Evolutionary conservation across 2,113 vertebrate species (phyloP), one percentile per base, ranked within the genome.

Genomic region (Neomonachus schauinslandi): DNA sequence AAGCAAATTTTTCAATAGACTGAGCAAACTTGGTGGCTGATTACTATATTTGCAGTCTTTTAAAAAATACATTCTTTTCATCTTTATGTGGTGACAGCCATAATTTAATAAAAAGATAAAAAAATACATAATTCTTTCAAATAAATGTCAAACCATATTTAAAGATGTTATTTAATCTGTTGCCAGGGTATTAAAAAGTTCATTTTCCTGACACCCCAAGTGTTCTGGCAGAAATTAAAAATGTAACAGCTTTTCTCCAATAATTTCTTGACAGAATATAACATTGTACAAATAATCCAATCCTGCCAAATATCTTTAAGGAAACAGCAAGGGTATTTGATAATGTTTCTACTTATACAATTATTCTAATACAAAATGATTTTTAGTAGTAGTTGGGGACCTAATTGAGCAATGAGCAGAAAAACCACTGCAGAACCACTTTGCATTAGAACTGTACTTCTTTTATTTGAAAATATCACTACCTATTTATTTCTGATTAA

Each of bases 111-210:
- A 98, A 97, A 98, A 96, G 96, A 98, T 97, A 98, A 98, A 98
- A 98, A 98, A 98, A 97, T 80, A 95, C 13, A 96, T 94, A 98
- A 94, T 67, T 94, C 92, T 95, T 97, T 18, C 96, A 98, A 99
- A 98, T 98, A 98, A 98, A 98, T 98, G 98, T 97, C 97, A 98
- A 90, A 72, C 87, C 90, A 97, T 98, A 98, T 98, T 98, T 98
- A 98, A 98, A 98, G 95, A 98, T 98, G 98, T 98, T 98, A 97
- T 93, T 98, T 98, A 98, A 98, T 98, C 96, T 98, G 95, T 97
- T 98, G 98, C 98, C 80, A 97, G 97, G 95, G 97, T 98, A 98
- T 97, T 97, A 98, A 98, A 98, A 98, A 98, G 95, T 97, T 98
- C 95, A 97, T 98, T 98, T 98, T 98, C 98, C 94, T 98, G 95